A percentile compares a stretch with the other conserved stretches of the same genome.
Evolutionary conservation across 2,113 vertebrate genomes (phyloP).

Genomic region (Mobula birostris): DNA sequence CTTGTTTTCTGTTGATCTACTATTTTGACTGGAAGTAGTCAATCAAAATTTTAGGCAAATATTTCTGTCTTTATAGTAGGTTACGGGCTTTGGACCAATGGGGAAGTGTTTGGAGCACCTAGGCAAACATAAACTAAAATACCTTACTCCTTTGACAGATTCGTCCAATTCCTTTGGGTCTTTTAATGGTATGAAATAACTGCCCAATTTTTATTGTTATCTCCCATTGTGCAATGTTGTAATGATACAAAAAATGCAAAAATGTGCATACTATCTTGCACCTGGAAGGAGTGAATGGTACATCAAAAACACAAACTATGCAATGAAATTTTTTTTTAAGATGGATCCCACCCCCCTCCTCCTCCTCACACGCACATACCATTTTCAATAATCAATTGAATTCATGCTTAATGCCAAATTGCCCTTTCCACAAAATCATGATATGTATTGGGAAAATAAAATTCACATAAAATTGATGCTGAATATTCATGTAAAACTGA

Average conservation of each 20-base stretch:
- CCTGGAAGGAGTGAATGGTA: background rate
- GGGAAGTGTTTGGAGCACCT: conserved; percentile 1
- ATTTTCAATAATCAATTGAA: background rate
- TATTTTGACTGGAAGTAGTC: conserved; percentile 15
- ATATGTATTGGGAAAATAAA: background rate
- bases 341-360: too few species aligned
- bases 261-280: background rate
- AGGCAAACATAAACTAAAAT: background rate
- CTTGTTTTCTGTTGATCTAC: background rate
- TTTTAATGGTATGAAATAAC: background rate
- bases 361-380: background rate
- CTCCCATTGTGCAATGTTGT: background rate
- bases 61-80: background rate
- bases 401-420: background rate
- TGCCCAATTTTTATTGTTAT: background rate
- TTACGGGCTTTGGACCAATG: conserved; percentile 16
- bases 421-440: background rate
- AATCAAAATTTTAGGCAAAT: conserved; percentile 4
- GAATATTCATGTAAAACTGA: background rate
- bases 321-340: background rate
- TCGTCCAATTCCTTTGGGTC: background rate
- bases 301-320: conserved; percentile 16
- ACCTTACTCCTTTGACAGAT: background rate
- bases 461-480: background rate
- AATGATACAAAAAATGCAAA: conserved; percentile 6